Percentiles rank a stretch among this genome's conserved stretches.
Evolutionary conservation across 2,113 vertebrate species (phyloP).

Genomic region (Psittacara wagleri): DNA sequence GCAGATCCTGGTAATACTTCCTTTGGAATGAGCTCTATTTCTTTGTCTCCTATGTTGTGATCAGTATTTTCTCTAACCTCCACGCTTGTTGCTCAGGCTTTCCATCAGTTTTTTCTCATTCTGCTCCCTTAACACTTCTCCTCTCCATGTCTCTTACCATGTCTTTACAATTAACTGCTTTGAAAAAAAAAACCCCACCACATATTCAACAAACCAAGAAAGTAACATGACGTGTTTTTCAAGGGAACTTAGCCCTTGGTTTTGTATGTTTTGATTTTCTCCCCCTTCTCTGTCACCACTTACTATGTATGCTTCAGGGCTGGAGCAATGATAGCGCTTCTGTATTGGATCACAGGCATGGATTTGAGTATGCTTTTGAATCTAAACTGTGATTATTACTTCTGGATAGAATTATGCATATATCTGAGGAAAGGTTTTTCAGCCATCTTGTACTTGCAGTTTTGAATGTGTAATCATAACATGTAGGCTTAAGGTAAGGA

Average conservation of each 20-base stretch:
- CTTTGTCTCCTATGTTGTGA: not conserved
- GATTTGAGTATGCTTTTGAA: not conserved
- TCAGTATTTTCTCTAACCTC: not conserved
- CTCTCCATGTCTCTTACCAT: not conserved
- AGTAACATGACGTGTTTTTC: not conserved
- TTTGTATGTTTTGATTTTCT: not conserved
- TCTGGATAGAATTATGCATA: not conserved
- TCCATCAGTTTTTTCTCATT: not conserved
- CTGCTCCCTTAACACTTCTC: not conserved
- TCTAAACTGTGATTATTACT: not conserved
- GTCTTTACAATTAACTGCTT: not conserved
- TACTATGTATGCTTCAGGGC: not conserved
- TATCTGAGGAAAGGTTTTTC: not conserved
- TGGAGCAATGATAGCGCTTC: not conserved
- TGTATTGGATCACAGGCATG: not conserved
- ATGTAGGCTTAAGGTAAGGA: not conserved
- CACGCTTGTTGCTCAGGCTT: not conserved
- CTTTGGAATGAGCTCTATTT: not conserved
- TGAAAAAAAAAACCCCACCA: not conserved
- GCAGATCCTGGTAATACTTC: not conserved
- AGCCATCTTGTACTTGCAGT: not conserved
- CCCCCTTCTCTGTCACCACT: rapidly evolving
- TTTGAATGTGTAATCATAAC: not conserved
- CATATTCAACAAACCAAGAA: not conserved
- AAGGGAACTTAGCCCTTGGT: not conserved